Conservation (phyloP, 2,797 vertebrate species). For the Cichlasoma orientale region DNA sequence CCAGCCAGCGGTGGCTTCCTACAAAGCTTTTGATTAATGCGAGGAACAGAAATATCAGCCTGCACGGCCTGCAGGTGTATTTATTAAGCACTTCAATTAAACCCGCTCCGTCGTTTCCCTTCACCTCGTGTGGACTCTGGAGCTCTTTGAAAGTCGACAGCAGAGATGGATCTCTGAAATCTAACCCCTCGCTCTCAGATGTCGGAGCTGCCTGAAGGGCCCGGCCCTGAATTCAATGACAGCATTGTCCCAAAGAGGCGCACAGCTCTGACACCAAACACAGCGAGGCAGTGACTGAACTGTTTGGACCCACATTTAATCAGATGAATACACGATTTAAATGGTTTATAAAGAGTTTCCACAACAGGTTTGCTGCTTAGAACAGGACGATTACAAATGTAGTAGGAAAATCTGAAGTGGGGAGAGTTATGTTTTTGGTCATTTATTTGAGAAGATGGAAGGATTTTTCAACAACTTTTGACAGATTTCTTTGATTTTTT, state of each 20-base stretch:
- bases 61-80: not conserved
- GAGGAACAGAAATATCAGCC: not conserved
- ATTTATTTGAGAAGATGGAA: not conserved
- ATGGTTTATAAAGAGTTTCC: not conserved
- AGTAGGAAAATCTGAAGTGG: not conserved
- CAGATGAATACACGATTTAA: not conserved
- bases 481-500: not conserved
- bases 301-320: not conserved
- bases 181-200: slow-evolving; percentile 63
- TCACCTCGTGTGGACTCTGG: not conserved
- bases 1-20: not conserved
- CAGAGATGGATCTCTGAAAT: slow-evolving; percentile 33
- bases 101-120: not conserved
- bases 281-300: not conserved
- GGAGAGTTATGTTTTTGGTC: not conserved
- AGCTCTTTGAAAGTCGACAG: not conserved
- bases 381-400: too few species aligned
- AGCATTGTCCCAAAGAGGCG: slow-evolving; percentile 30
- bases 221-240: slow-evolving; percentile 19
- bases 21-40: not conserved
- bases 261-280: not conserved
- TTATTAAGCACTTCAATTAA: not conserved
- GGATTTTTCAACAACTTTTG: not conserved
- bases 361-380: too few species aligned
- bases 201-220: slow-evolving; percentile 35